Conservation (phyloP, 2,113 vertebrate species). For the Micronycteris hirsuta region DNA sequence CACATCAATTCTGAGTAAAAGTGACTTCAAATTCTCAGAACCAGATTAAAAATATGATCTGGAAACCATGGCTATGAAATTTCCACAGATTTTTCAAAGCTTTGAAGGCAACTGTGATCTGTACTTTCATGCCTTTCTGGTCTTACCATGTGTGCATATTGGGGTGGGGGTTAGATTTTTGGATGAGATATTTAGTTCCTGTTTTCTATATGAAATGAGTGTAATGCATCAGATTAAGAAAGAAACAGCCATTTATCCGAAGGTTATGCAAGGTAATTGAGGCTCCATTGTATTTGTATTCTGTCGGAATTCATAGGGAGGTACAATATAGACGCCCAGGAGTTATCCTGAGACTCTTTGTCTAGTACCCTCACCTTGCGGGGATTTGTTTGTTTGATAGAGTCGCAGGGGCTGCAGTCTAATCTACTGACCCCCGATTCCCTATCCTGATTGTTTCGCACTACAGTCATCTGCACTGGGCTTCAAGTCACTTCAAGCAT, state of each 20-base stretch:
- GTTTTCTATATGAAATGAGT: background rate
- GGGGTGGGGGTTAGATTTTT: background rate
- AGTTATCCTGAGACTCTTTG: background rate
- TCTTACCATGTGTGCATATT: background rate
- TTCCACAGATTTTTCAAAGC: slow-evolving; percentile 8
- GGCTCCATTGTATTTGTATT: background rate
- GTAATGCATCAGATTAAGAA: background rate
- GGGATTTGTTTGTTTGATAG: background rate
- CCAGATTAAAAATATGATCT: slow-evolving; percentile 31
- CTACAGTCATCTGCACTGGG: background rate
- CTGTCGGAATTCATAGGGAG: background rate
- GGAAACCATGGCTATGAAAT: slow-evolving; percentile 34
- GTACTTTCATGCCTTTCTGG: background rate
- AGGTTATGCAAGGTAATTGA: background rate
- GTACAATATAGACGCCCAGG: background rate
- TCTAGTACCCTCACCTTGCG: background rate
- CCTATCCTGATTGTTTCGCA: background rate
- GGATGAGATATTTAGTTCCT: background rate
- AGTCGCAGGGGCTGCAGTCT: background rate
- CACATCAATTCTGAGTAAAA: slow-evolving; percentile 12
- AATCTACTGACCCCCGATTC: background rate
- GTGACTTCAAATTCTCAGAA: slow-evolving; percentile 21
- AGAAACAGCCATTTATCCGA: background rate
- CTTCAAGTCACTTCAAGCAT: background rate
- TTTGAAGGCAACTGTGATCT: background rate